Evolutionary conservation across 1,140 invertebrate species (phyloP).

Genomic region (Brachionus asplanchnoidis): DNA sequence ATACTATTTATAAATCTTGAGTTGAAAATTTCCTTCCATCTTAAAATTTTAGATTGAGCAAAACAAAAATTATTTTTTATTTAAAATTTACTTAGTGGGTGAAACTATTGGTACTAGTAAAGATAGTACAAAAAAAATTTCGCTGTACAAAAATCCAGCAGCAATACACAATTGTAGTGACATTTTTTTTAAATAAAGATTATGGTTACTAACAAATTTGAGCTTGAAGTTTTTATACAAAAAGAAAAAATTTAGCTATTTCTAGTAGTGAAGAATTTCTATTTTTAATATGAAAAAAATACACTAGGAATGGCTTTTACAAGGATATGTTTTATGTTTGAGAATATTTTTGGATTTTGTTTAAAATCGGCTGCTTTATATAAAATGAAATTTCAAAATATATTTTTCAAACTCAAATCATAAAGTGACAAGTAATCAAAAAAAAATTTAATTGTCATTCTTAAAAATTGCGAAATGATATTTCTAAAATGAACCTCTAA

Average conservation of each 20-base stretch:
- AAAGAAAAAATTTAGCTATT: slow-evolving; percentile 1
- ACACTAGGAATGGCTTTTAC: background rate
- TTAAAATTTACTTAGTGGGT: slow-evolving; percentile 63
- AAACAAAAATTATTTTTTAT: background rate
- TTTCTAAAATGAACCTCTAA: too few relatives aligned
- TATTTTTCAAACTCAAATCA: background rate
- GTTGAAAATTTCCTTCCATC: slow-evolving; percentile 25
- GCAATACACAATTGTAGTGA: slow-evolving; percentile 92
- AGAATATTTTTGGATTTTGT: background rate
- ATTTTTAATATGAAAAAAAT: background rate
- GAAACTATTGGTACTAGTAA: slow-evolving; percentile 79
- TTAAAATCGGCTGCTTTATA: background rate
- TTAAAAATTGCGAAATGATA: background rate
- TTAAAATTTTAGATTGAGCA: background rate
- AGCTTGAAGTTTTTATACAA: background rate
- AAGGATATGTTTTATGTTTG: background rate
- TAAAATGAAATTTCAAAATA: background rate
- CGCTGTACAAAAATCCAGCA: slow-evolving; percentile 81
- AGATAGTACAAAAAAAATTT: slow-evolving; percentile 75
- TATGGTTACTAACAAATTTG: background rate
- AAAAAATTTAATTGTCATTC: background rate
- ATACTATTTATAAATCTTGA: background rate
- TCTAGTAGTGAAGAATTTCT: background rate
- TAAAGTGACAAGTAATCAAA: background rate
- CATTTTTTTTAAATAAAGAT: slow-evolving; percentile 61